These are phyloP conservation scores for Philotrypesis tridentata DNA, from an alignment of 1,140 invertebrate species.

Conservation along the genomic window DNA sequence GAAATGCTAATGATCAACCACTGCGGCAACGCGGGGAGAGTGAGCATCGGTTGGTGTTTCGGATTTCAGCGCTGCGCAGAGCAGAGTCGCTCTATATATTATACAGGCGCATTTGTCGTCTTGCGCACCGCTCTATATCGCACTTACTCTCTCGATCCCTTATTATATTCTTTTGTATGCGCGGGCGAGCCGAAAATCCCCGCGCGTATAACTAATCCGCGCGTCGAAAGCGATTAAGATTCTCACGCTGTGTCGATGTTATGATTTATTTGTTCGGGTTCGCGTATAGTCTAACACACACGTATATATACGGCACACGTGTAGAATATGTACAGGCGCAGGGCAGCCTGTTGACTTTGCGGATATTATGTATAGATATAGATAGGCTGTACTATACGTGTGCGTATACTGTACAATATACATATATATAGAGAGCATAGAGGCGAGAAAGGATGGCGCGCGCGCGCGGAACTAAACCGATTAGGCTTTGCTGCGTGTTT, in stretches of 20 bases:
- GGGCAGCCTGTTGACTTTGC: constrained; percentile 1
- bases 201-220: constrained; percentile 62
- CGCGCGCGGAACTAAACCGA: constrained; percentile 59
- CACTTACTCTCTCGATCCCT: constrained; percentile 41
- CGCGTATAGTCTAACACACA: constrained; percentile 49
- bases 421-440: no score
- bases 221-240: constrained; percentile 62
- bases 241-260: constrained; percentile 58
- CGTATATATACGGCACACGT: neutral
- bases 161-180: constrained; percentile 4
- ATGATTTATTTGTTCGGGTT: constrained; percentile 54
- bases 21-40: constrained; percentile 46
- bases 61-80: constrained; percentile 60
- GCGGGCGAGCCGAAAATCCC: constrained; percentile 30
- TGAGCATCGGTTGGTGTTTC: constrained; percentile 56
- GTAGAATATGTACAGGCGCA: constrained; percentile 51
- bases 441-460: constrained; percentile 44
- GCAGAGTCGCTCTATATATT: constrained; percentile 38
- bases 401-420: no score
- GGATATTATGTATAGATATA: neutral
- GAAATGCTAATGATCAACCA: constrained; percentile 62
- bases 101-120: constrained; percentile 36
- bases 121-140: neutral
- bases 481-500: constrained; percentile 53
- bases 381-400: no score